Evolutionary conservation across 2,113 vertebrate species (phyloP), one percentile per base, ranked within the genome.

Genomic region (Baryphthengus martii): DNA sequence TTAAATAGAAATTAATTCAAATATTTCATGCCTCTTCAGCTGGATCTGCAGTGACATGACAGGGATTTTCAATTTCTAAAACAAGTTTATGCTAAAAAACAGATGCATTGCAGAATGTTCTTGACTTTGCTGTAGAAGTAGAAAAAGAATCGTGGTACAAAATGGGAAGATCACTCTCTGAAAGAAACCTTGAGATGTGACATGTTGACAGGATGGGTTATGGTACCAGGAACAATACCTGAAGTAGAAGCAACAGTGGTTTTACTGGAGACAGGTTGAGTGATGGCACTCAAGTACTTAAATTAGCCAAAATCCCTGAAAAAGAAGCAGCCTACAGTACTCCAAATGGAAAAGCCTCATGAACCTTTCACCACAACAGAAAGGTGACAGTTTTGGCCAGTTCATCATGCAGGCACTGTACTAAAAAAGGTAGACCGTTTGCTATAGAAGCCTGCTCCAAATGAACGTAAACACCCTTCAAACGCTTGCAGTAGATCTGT

Each of bases 21-120:
- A 55, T 93, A 55, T 82, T 94, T 90, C 35, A 53, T 83, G 45
- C 71, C 62, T 94, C 50, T 85, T 88, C 72, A 91, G n/a, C 70
- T 90, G 83, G 42, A 80, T 94, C 72, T 90, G n/a, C 72, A 86
- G 50, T 42, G 21, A 63, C 35, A 29, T 53, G 90, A 73, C 37
- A 63, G 35, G 77, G 70, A 31, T 92, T 90, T 94, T 76, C 0
- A 76, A 79, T 73, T 93, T 76, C 67, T 83, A 24, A 93, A 88
- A 29, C 49, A 76, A 93, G 24, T 80, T 83, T 42, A 9, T 72
- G 56, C 82, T 90, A 82, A 88, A 94, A 95, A 91, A 14, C 31
- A 82, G 53, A 61, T 29, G 4, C 0, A 0, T 82, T 90, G 55
- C 79, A 93, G 67, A 79, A 84, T 39, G 18, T 28, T 8, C n/a